phyloP scores from a whole-genome alignment of 2,797 vertebrate genomes.

The Rhyacichthys aspro region DNA sequence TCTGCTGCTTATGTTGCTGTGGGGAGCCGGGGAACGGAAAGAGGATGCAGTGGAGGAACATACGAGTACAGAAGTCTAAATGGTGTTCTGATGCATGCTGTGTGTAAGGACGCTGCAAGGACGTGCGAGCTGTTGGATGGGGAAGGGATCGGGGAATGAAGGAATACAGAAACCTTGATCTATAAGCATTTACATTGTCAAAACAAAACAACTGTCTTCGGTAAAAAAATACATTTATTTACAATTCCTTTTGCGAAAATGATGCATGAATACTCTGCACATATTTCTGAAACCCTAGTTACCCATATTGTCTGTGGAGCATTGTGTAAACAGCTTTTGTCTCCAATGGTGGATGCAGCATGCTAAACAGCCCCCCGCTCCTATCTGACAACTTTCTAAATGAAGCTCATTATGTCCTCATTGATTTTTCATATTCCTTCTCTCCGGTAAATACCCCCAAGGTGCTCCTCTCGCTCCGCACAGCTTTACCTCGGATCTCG shows the following conservation, averaged over 20 bases:
- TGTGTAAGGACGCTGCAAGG: constrained; percentile 67
- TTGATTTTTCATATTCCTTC: constrained; percentile 80
- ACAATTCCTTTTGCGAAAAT: constrained; percentile 1
- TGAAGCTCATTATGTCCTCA: constrained; percentile 79
- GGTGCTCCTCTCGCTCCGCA: constrained; percentile 68
- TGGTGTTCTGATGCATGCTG: constrained; percentile 56
- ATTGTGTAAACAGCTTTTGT: constrained; percentile 55
- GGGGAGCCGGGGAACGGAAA: constrained; percentile 35
- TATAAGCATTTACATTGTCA: not conserved
- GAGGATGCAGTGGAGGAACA: constrained; percentile 21
- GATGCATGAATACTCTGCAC: constrained; percentile 3
- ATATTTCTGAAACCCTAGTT: constrained; percentile 10
- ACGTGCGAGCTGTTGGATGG: constrained; percentile 29
- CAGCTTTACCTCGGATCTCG: constrained; percentile 11
- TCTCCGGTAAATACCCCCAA: constrained; percentile 76
- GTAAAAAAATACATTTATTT: not conserved
- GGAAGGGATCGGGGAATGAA: not conserved
- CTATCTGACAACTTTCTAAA: constrained; percentile 77
- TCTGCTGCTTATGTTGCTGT: constrained; percentile 48
- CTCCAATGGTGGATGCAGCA: constrained; percentile 46
- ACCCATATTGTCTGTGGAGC: constrained; percentile 15
- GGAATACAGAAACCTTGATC: constrained; percentile 39
- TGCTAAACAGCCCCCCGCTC: constrained; percentile 62
- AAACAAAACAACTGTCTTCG: not conserved
- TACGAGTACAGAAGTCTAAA: constrained; percentile 53